Conservation (phyloP, 2,888 invertebrate genomes). For the Agonopterix subpropinquella region DNA sequence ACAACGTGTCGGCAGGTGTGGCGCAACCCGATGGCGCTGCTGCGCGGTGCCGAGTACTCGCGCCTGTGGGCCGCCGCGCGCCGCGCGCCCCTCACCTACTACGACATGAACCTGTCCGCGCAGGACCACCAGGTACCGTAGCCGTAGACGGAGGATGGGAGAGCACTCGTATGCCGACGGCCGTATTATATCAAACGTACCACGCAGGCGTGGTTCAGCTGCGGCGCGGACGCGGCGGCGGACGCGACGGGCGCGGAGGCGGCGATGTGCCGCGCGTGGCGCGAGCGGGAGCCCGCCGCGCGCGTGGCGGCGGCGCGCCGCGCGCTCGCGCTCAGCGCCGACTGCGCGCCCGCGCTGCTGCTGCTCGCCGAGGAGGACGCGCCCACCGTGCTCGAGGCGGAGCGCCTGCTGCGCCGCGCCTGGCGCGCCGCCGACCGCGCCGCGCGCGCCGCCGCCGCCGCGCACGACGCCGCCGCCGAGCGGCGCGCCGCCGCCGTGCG, state of each 20-base stretch:
- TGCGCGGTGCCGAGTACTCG: constrained; percentile 97
- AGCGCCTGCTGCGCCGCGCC: constrained; percentile 78
- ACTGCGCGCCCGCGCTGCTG: constrained; percentile 96
- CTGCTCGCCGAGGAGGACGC: constrained; percentile 97
- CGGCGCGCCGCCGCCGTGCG: constrained; percentile 94
- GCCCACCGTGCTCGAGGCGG: constrained; percentile 88
- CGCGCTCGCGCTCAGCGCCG: constrained; percentile 90
- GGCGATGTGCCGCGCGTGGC: constrained; percentile 95
- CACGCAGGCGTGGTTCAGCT: constrained; percentile 44
- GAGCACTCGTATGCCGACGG: too few relatives aligned
- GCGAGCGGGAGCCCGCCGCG: constrained; percentile 93
- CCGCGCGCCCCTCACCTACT: constrained; percentile 97
- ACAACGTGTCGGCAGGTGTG: constrained; percentile 82
- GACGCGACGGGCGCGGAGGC: constrained; percentile 27
- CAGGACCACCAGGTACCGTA: constrained; percentile 90
- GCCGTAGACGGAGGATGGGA: background rate
- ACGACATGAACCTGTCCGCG: constrained; percentile 99
- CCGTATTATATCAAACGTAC: too few relatives aligned
- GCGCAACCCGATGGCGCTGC: constrained; percentile 96
- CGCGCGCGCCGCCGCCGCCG: constrained; percentile 87
- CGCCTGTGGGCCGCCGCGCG: constrained; percentile 94
- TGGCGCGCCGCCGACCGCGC: constrained; percentile 92
- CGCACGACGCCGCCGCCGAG: constrained; percentile 94
- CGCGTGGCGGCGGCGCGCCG: constrained; percentile 89
- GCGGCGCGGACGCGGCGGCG: constrained; percentile 7